Conservation (phyloP, 2,113 vertebrate genomes). For the Lasiurus cinereus region DNA sequence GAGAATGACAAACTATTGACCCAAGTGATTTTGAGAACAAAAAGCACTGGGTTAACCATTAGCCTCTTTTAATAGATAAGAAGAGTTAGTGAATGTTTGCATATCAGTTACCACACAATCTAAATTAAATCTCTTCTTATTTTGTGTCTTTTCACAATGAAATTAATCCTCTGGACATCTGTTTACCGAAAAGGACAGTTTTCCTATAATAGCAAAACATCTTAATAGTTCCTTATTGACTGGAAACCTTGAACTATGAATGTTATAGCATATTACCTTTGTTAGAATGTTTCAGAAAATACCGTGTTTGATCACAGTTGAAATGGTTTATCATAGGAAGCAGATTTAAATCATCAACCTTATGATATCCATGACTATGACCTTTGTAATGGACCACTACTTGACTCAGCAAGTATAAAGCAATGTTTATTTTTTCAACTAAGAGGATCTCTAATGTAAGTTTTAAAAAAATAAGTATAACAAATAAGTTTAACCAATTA, state of each 20-base stretch:
- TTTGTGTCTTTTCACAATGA: conserved; percentile 11
- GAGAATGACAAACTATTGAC: not conserved
- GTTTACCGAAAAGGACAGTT: not conserved
- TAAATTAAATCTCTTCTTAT: conserved; percentile 28
- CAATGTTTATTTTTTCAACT: not conserved
- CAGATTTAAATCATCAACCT: not conserved
- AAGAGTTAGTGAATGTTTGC: not conserved
- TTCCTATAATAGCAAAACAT: not conserved
- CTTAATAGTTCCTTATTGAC: not conserved
- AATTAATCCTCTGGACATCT: not conserved
- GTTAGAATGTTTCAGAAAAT: conserved; percentile 32
- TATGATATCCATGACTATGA: not conserved
- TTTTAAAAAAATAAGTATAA: not conserved
- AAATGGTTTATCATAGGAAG: not conserved
- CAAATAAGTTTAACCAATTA: not conserved
- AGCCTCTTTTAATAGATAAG: not conserved
- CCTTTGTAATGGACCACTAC: not conserved
- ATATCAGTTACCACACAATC: not conserved
- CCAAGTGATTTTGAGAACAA: not conserved
- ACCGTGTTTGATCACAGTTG: not conserved
- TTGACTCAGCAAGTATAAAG: not conserved
- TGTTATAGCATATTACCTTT: not conserved
- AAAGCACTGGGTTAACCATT: conserved; percentile 14
- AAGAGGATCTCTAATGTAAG: not conserved
- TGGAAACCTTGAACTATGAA: not conserved